These are phyloP conservation scores for Cyprinodon tularosa DNA, from an alignment of 2,113 vertebrate species.

Conservation along the genomic window DNA sequence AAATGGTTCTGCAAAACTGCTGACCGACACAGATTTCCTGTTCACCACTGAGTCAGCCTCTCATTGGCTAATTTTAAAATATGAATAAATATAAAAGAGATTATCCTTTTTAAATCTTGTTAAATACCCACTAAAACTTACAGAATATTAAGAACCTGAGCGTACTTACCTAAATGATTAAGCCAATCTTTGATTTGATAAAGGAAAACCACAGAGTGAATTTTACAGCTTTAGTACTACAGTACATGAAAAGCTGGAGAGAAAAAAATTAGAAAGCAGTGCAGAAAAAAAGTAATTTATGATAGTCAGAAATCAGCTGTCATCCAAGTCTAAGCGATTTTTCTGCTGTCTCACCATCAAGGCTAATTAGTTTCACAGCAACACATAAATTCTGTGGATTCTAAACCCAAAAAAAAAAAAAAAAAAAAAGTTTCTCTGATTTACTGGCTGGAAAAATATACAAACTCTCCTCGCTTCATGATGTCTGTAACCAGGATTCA, in stretches of 20 bases:
- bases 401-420: conserved; percentile 51
- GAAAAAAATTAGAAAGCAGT: conserved; percentile 2
- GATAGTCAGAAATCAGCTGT: conserved; percentile 32
- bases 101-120: conserved; percentile 35
- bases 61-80: conserved; percentile 8
- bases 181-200: background rate
- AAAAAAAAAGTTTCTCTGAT: conserved; percentile 60
- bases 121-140: conserved; percentile 18
- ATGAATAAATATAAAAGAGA: conserved; percentile 35
- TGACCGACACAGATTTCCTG: conserved; percentile 8
- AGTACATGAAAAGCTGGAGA: background rate
- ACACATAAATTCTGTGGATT: conserved; percentile 60
- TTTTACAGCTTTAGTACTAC: background rate
- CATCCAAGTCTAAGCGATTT: conserved; percentile 65
- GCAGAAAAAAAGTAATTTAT: conserved; percentile 28
- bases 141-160: conserved; percentile 42
- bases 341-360: conserved; percentile 62
- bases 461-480: conserved; percentile 36
- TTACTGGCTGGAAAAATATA: conserved; percentile 56
- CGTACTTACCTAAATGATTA: background rate
- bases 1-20: conserved; percentile 16
- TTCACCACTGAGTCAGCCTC: conserved; percentile 14
- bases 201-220: background rate
- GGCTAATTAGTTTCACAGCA: conserved; percentile 70
- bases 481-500: background rate